Conservation (phyloP, 2,113 vertebrate genomes). For the Dryoscopus gambensis region DNA sequence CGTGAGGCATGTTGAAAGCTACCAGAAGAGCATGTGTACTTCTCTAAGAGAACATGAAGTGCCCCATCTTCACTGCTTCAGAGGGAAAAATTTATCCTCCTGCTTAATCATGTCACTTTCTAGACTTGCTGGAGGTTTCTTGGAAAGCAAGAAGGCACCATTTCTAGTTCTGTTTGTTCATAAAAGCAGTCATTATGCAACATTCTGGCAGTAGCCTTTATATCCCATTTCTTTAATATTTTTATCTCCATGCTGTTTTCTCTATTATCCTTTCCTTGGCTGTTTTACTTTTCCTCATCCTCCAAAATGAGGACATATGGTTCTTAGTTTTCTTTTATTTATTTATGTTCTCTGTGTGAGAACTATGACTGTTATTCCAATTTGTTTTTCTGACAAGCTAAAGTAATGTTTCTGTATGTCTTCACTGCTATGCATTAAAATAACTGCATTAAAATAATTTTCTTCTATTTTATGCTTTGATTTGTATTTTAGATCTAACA, state of each 20-base stretch:
- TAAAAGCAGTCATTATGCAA: not conserved
- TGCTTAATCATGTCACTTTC: not conserved
- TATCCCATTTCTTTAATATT: not conserved
- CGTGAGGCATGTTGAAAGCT: not conserved
- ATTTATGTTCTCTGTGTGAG: not conserved
- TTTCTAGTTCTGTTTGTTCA: conserved; percentile 18
- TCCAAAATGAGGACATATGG: not conserved
- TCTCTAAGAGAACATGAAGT: not conserved
- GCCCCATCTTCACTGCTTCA: not conserved
- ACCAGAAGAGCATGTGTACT: not conserved
- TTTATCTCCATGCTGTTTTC: not conserved
- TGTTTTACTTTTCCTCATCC: not conserved
- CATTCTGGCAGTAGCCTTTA: not conserved
- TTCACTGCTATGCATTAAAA: not conserved
- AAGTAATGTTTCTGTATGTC: not conserved
- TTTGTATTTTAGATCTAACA: not conserved
- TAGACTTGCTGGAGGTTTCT: not conserved
- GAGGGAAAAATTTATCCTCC: not conserved
- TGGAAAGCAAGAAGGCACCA: conserved; percentile 15
- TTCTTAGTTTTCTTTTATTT: not conserved
- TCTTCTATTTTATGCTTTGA: not conserved
- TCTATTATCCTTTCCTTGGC: not conserved
- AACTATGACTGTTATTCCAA: not conserved
- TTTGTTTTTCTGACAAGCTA: not conserved
- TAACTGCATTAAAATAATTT: not conserved